phyloP scores from a whole-genome alignment of 2,113 vertebrate genomes.

The Pelecanoides urinatrix region DNA sequence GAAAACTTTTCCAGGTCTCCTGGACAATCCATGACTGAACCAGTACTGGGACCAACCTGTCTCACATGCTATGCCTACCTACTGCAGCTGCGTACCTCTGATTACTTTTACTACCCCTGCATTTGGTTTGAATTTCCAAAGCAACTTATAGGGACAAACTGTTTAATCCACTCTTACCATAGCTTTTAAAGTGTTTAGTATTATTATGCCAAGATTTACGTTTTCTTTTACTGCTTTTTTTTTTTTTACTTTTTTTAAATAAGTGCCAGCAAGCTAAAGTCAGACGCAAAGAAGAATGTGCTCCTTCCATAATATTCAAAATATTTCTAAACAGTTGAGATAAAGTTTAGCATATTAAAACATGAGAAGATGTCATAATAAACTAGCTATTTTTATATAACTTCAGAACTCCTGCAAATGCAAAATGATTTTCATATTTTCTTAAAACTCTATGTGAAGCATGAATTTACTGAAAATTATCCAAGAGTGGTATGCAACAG shows the following conservation, averaged over 20 bases:
- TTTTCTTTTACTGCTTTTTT: neutral
- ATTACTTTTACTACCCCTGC: no score
- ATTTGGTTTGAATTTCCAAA: neutral
- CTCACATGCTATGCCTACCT: rapidly evolving
- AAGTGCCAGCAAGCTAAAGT: neutral
- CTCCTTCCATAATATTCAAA: neutral
- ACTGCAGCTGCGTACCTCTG: rapidly evolving
- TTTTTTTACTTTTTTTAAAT: no score
- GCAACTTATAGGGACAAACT: neutral
- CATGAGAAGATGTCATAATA: neutral
- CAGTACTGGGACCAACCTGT: neutral
- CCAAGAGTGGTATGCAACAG: neutral
- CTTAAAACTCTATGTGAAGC: neutral
- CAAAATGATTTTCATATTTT: neutral
- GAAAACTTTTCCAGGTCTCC: neutral
- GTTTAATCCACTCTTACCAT: neutral
- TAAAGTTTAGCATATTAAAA: neutral
- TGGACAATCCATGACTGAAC: neutral
- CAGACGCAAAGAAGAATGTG: rapidly evolving
- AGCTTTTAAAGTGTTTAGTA: neutral
- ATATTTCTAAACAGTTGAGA: neutral
- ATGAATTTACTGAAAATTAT: neutral
- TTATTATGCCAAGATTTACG: neutral
- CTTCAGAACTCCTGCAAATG: neutral
- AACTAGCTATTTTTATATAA: neutral